Percentiles rank a stretch among this genome's conserved stretches.
Conservation (phyloP, 35 echinoderm and acorn worm genomes). For the Apostichopus japonicus region DNA sequence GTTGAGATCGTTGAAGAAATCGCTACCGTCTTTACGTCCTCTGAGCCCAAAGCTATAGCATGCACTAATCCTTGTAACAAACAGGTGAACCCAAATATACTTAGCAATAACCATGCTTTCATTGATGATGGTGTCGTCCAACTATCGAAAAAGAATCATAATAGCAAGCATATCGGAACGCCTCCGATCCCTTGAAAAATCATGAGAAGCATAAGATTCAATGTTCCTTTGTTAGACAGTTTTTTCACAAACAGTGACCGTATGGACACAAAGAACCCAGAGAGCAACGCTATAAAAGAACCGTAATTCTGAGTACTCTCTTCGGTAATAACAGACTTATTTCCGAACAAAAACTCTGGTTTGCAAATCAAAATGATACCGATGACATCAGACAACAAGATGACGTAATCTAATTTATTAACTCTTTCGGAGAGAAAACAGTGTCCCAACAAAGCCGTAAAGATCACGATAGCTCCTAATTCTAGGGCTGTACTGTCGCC, state of each 20-base stretch:
- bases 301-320: background rate
- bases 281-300: background rate
- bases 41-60: background rate
- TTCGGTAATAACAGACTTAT: no score
- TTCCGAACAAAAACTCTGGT: background rate
- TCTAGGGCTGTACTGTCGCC: slow-evolving; percentile 31
- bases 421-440: background rate
- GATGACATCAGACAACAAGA: background rate
- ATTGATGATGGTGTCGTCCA: background rate
- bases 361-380: slow-evolving; percentile 13
- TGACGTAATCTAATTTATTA: background rate
- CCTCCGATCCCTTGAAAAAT: background rate
- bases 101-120: background rate
- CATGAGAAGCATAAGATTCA: slow-evolving; percentile 1
- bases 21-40: background rate
- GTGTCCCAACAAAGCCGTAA: background rate
- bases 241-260: slow-evolving; percentile 13
- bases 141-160: background rate
- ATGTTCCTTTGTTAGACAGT: background rate
- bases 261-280: background rate
- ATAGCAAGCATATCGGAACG: background rate
- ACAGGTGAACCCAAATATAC: background rate
- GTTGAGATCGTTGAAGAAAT: background rate
- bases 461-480: background rate
- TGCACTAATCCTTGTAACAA: background rate